Percentiles rank a stretch among this genome's conserved stretches.
phyloP scores from a whole-genome alignment of 2,888 invertebrate species.

The Pegoplata infirma region DNA sequence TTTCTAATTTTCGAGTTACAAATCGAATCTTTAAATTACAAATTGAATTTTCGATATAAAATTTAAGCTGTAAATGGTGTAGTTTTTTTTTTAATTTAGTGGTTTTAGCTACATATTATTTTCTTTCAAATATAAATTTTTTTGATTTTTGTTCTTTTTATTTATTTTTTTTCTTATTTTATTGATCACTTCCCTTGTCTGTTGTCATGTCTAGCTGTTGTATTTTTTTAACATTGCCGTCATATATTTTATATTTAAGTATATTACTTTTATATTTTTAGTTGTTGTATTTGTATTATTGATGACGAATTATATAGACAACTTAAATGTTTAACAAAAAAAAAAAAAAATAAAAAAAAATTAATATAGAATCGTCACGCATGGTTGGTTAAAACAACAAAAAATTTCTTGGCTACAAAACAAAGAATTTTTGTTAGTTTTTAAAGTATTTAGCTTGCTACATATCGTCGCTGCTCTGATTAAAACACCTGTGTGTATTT shows the following conservation, averaged over 20 bases:
- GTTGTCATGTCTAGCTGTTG: background rate
- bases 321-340: background rate
- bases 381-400: background rate
- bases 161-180: background rate
- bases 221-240: constrained; percentile 5
- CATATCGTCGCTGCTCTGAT: too few relatives aligned
- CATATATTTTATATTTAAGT: too few relatives aligned
- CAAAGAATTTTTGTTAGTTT: background rate
- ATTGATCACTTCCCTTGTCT: constrained; percentile 13
- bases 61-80: too few relatives aligned
- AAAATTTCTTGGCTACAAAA: background rate
- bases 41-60: too few relatives aligned
- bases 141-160: background rate
- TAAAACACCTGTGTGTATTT: too few relatives aligned
- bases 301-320: constrained; percentile 8
- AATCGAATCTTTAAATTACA: too few relatives aligned
- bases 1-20: too few relatives aligned
- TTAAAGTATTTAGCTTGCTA: too few relatives aligned
- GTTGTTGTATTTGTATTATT: background rate
- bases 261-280: background rate
- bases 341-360: background rate
- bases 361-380: constrained; percentile 27
- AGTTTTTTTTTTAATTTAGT: background rate
- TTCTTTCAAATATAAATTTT: background rate
- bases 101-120: background rate